phyloP scores from a whole-genome alignment of 2,888 invertebrate genomes.

The Hedya salicella region DNA sequence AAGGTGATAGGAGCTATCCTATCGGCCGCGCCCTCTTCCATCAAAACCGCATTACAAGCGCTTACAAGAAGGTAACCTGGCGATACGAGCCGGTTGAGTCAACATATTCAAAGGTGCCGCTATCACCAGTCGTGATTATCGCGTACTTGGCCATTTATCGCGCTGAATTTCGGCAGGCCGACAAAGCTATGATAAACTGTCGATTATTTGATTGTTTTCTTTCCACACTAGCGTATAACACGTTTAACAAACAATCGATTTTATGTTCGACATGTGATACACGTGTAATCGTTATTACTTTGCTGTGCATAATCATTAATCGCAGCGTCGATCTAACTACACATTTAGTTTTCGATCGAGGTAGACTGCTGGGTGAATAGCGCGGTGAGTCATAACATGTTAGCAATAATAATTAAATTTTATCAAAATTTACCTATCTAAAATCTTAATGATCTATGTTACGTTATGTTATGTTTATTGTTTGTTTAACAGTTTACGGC shows the following conservation, averaged over 20 bases:
- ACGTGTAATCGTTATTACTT: slow-evolving; percentile 62
- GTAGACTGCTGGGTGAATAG: neutral
- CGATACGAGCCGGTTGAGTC: slow-evolving; percentile 71
- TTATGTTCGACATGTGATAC: slow-evolving; percentile 62
- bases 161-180: slow-evolving; percentile 78
- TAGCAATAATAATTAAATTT: slow-evolving; percentile 13
- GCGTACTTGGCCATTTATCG: slow-evolving; percentile 63
- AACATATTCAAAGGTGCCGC: slow-evolving; percentile 78
- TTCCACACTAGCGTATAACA: slow-evolving; percentile 60
- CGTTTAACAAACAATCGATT: slow-evolving; percentile 71
- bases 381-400: neutral
- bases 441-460: slow-evolving; percentile 4
- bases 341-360: neutral
- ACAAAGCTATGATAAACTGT: slow-evolving; percentile 76
- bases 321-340: slow-evolving; percentile 7
- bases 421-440: slow-evolving; percentile 23
- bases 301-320: slow-evolving; percentile 21
- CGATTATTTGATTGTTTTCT: slow-evolving; percentile 78
- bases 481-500: neutral
- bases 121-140: slow-evolving; percentile 75
- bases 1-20: slow-evolving; percentile 53
- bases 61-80: slow-evolving; percentile 71
- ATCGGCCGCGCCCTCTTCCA: slow-evolving; percentile 76
- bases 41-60: slow-evolving; percentile 78
- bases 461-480: neutral